A percentile compares a stretch with the other conserved stretches of the same genome.
phyloP scores from a whole-genome alignment of 2,797 vertebrate genomes.

The Atherinosoma microstoma region DNA sequence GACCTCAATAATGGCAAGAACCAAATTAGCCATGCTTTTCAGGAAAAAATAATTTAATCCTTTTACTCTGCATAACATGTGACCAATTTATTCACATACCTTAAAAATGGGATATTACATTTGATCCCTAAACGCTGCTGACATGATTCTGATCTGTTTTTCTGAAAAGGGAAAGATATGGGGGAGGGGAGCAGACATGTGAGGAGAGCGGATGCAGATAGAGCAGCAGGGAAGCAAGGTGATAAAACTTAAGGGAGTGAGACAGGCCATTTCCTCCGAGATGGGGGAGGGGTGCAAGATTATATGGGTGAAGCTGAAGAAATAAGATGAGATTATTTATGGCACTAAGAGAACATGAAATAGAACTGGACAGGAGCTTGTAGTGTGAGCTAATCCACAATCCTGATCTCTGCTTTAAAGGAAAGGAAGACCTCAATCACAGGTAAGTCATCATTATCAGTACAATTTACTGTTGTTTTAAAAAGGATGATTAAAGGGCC shows the following conservation, averaged over 20 bases:
- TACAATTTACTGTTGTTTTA: not conserved
- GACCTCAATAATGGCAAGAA: conserved; percentile 5
- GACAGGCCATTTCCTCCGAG: conserved; percentile 32
- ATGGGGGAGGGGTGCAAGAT: conserved; percentile 18
- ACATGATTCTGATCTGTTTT: conserved; percentile 48
- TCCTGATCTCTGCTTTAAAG: conserved; percentile 25
- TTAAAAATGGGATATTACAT: conserved; percentile 37
- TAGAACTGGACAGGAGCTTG: conserved; percentile 29
- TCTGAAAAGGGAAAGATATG: conserved; percentile 27
- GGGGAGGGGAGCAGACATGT: conserved; percentile 10
- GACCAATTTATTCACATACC: conserved; percentile 50
- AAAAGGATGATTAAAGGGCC: not conserved
- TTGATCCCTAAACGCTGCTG: conserved; percentile 43
- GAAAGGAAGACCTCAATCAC: conserved; percentile 7
- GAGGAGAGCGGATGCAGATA: conserved; percentile 28
- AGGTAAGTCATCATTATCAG: not conserved
- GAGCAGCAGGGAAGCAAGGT: conserved; percentile 35
- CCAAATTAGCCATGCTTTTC: conserved; percentile 47
- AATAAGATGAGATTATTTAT: conserved; percentile 61
- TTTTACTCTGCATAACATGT: conserved; percentile 38
- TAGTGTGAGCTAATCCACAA: conserved; percentile 10
- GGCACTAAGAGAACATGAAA: conserved; percentile 56
- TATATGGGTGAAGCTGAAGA: conserved; percentile 42
- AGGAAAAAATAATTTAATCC: conserved; percentile 45
- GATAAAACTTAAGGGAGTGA: conserved; percentile 57